A percentile compares a stretch with the other conserved stretches of the same genome.
Evolutionary conservation across 30 jellyfish, hydroid and myxozoan genomes (phyloP).

Genomic region (Hydractinia symbiolongicarpus): DNA sequence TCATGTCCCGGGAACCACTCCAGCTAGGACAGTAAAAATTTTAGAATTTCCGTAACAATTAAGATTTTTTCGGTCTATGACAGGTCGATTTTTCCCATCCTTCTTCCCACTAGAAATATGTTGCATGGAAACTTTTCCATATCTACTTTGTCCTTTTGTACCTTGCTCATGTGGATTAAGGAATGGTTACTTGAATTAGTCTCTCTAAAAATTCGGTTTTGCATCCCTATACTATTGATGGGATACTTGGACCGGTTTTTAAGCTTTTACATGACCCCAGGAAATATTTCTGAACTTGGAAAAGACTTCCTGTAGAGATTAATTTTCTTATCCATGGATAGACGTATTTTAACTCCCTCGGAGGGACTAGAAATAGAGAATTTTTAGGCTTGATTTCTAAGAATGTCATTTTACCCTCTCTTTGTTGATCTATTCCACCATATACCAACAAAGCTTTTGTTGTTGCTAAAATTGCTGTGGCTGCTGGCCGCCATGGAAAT

Average conservation of each 20-base stretch:
- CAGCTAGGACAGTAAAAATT: no score
- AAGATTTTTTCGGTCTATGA: background rate
- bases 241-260: background rate
- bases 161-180: background rate
- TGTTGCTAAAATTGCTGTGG: no score
- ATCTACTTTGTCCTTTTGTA: background rate
- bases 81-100: background rate
- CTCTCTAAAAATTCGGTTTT: background rate
- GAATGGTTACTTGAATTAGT: background rate
- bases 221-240: conserved; percentile 6
- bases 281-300: background rate
- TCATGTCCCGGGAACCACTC: no score
- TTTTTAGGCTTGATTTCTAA: no score
- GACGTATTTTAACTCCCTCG: background rate
- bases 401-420: no score
- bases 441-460: no score
- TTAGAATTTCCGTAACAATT: background rate
- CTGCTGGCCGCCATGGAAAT: no score
- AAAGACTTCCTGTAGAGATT: background rate
- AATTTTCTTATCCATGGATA: background rate
- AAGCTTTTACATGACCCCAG: background rate
- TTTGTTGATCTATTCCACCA: no score
- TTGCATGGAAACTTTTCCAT: background rate
- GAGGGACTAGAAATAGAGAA: background rate
- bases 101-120: background rate